Evolutionary conservation across 2,888 invertebrate species (phyloP), one percentile per base, ranked within the genome.

Genomic region (Phaonia tiefii): DNA sequence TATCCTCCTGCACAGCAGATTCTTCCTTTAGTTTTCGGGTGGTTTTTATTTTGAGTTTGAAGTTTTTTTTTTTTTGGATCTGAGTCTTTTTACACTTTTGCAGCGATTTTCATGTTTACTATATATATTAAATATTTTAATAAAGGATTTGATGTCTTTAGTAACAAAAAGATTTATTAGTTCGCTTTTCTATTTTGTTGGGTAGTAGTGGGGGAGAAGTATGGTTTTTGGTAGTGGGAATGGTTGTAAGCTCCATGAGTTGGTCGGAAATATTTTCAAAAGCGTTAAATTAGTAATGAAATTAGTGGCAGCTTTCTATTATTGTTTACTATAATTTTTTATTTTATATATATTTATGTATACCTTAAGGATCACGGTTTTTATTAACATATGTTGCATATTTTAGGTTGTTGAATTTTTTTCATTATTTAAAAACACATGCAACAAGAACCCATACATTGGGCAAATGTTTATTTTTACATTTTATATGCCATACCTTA

Each of bases 121-220:
- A 20, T 7, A 3, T 54, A 17, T 22, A 54, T 22, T 54, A 25
- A 25, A 25, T 54, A 25, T 54, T 54, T 54, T 13, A 54, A 54
- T 54, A 25, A 54, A 13, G 51, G 51, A 51, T 51, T 51, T 22
- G 22, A 51, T 51, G 51, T 51, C 51, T 20, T 51, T 51, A 51
- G 22, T 8, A 20, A 15, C 15, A 5, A 46, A 46, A 31, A 31
- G 31, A 46, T 46, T 46, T 46, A 46, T 46, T 46, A 15, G 46
- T 15, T 46, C n/a, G n/a, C n/a, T 15, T 7, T 46, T 46, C 46
- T 46, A 15, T 46, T 13, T 5, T 15, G 13, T 15, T 15, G n/a
- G 46, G 46, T 15, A 1, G 46, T 46, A 15, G 46, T 2, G 13
- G 2, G 44, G 2, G 13, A 11, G 2, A 8, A 2, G 44, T 11